Evolutionary conservation across 2,888 invertebrate species (phyloP).

Genomic region (Tethea ocularis): DNA sequence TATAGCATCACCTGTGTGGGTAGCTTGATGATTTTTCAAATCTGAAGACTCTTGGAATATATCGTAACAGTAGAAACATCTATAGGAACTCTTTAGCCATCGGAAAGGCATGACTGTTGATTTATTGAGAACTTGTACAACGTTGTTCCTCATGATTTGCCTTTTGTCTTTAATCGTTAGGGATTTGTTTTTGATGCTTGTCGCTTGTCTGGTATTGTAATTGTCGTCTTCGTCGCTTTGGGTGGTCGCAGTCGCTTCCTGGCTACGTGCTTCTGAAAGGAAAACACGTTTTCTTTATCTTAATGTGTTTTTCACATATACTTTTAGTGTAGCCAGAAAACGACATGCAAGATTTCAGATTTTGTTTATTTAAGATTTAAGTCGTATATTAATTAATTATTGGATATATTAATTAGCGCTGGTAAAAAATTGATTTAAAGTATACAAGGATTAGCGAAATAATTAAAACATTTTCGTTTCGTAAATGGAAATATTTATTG

Average conservation of each 20-base stretch:
- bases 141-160: conserved; percentile 66
- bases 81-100: conserved; percentile 75
- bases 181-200: conserved; percentile 12
- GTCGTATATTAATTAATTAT: no score
- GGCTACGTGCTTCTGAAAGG: conserved; percentile 71
- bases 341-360: conserved; percentile 25
- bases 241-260: conserved; percentile 70
- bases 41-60: conserved; percentile 72
- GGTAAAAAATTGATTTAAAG: no score
- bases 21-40: conserved; percentile 61
- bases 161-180: conserved; percentile 61
- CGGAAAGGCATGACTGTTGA: conserved; percentile 74
- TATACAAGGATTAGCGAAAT: no score
- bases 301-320: conserved; percentile 33
- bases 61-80: conserved; percentile 78
- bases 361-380: no score
- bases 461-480: no score
- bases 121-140: conserved; percentile 63
- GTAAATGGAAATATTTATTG: no score
- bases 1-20: conserved; percentile 54
- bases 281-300: conserved; percentile 55
- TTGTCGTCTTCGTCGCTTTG: conserved; percentile 15
- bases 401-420: no score
- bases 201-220: conserved; percentile 7
- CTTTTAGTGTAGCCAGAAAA: conserved; percentile 55